phyloP scores from a whole-genome alignment of 2,888 invertebrate species.

The Sussaba pulchella region DNA sequence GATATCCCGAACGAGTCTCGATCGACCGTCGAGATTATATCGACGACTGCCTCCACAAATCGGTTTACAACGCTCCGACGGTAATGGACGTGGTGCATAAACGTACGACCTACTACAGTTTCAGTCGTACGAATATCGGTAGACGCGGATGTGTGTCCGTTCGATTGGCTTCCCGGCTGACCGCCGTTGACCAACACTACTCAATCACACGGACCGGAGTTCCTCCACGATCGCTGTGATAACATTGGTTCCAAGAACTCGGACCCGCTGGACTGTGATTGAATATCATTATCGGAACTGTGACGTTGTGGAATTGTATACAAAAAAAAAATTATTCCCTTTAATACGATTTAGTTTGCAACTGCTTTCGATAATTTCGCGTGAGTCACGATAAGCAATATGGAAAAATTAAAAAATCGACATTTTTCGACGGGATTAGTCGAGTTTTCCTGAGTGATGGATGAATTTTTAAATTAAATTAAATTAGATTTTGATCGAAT shows the following conservation, averaged over 20 bases:
- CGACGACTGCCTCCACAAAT: conserved; percentile 49
- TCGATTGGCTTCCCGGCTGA: conserved; percentile 39
- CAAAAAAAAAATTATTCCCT: neutral
- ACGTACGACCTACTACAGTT: conserved; percentile 6
- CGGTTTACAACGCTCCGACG: conserved; percentile 39
- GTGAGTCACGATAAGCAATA: too few relatives aligned
- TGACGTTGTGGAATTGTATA: neutral
- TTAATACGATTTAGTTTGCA: neutral
- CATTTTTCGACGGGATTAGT: too few relatives aligned
- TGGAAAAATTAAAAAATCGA: too few relatives aligned
- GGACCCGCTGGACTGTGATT: conserved; percentile 19
- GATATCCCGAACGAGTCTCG: conserved; percentile 45
- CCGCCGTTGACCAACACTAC: conserved; percentile 17
- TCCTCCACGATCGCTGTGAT: neutral
- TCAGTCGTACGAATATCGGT: conserved; percentile 2
- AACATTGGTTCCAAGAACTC: conserved; percentile 34
- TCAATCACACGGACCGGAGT: conserved; percentile 15
- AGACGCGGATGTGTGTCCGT: conserved; percentile 16
- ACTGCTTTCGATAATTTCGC: neutral
- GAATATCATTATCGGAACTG: conserved; percentile 1
- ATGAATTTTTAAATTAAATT: too few relatives aligned
- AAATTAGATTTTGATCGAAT: too few relatives aligned
- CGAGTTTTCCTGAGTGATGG: too few relatives aligned
- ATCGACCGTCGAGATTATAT: conserved; percentile 58
- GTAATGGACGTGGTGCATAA: conserved; percentile 2